Percentiles rank a stretch among this genome's conserved stretches.
Evolutionary conservation across 2,113 vertebrate species (phyloP).

Genomic region (Pterocles orientalis): DNA sequence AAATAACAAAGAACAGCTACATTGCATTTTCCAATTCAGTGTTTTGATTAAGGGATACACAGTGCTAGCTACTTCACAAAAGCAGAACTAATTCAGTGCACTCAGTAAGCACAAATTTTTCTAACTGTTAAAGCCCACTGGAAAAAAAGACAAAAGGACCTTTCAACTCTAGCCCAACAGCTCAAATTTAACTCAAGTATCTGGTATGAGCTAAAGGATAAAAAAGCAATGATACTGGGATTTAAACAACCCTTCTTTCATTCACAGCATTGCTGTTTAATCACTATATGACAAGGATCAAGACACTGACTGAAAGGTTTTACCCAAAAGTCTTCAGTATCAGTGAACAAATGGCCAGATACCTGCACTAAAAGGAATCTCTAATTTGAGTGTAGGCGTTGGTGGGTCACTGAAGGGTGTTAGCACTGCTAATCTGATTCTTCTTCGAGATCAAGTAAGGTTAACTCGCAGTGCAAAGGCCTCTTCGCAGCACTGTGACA

Average conservation of each 20-base stretch:
- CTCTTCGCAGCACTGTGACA: background rate
- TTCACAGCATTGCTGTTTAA: background rate
- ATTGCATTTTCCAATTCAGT: background rate
- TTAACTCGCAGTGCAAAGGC: background rate
- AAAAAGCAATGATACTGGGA: background rate
- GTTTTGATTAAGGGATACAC: background rate
- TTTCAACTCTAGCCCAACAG: background rate
- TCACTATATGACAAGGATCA: background rate
- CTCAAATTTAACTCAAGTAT: background rate
- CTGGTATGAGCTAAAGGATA: background rate
- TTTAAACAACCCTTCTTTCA: background rate
- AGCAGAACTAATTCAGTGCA: background rate
- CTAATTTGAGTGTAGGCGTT: fast-evolving
- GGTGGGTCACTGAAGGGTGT: background rate
- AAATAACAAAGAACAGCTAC: background rate
- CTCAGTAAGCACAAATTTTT: background rate
- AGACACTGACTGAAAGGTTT: background rate
- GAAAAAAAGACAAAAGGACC: background rate
- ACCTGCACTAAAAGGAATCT: background rate
- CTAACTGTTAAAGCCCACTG: background rate
- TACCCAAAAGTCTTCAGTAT: background rate
- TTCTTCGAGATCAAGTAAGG: background rate
- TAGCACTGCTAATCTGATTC: background rate
- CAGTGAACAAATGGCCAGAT: background rate
- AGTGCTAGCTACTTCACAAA: background rate